Conservation (phyloP, 2,888 invertebrate species). For the Laspeyria flexula region DNA sequence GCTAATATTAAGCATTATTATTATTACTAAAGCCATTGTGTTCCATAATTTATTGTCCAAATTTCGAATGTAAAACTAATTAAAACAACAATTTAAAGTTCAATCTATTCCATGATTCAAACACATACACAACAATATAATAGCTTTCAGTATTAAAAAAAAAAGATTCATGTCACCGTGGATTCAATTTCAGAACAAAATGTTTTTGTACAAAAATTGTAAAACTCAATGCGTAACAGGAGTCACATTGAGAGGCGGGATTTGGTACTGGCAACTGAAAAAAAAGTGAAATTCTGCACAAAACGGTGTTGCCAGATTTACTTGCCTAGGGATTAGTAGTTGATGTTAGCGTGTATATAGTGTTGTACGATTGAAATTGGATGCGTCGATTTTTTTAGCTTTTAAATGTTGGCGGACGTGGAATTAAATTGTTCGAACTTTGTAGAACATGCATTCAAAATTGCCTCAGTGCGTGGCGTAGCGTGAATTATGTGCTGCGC, state of each 20-base stretch:
- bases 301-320: slow-evolving; percentile 35
- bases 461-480: too few species aligned
- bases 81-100: slow-evolving; percentile 8
- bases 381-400: background rate
- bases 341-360: slow-evolving; percentile 10
- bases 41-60: background rate
- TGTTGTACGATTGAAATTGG: slow-evolving; percentile 11
- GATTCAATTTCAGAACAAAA: slow-evolving; percentile 46
- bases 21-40: too few species aligned
- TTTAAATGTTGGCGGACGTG: background rate
- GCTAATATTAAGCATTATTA: too few species aligned
- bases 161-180: slow-evolving; percentile 28
- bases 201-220: slow-evolving; percentile 41
- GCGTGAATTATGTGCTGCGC: too few species aligned
- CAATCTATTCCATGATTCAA: slow-evolving; percentile 17
- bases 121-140: slow-evolving; percentile 17
- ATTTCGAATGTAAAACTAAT: slow-evolving; percentile 6
- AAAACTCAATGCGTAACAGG: slow-evolving; percentile 32
- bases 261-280: slow-evolving; percentile 24
- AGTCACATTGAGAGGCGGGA: slow-evolving; percentile 21
- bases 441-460: background rate
- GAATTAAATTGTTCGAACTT: background rate
- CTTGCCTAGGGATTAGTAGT: slow-evolving; percentile 23
- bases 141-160: slow-evolving; percentile 23
- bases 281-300: slow-evolving; percentile 23